Evolutionary conservation across 2,888 invertebrate genomes (phyloP), one percentile per base, ranked within the genome.

Genomic region (Litoditis marina): DNA sequence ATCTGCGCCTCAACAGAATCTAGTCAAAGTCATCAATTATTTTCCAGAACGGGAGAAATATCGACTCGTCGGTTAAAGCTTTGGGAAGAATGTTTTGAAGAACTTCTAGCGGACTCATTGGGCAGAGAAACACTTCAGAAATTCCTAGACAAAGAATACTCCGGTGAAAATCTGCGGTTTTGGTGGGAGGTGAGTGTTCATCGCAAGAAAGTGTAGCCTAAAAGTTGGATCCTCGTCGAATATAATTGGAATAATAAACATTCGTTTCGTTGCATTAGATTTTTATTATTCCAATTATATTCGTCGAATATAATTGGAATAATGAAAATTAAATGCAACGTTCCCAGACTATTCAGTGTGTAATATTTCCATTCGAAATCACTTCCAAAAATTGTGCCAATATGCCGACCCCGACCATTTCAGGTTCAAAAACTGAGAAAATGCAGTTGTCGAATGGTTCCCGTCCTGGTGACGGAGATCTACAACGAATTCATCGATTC

Each of bases 141-240:
- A 83, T 98, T 98, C 85, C 88, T 98, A 52, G 92, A 92, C 83
- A 98, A 96, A 85, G 96, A 98, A 86, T 98, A 96, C 85, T 94
- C 94, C 80, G 93, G 92, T 51, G 98, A 98, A 87, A 98, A 98
- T 86, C 88, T 98, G 78, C 92, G 92, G 92, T 94, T 81, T 60
- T 81, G 81, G 81, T 78, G 78, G 81, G 81, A 81, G 66, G 78
- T 77, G 30, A 42, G 65, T 30, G 28, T 13, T 16, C 32, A 19
- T 11, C 16, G 19, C 7, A 30, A 8, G 13, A 13, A 19, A 6
- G 11, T 25, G n/a, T n/a, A n/a, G n/a, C n/a, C n/a, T n/a, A n/a
- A n/a, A n/a, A n/a, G n/a, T n/a, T n/a, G n/a, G n/a, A n/a, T n/a
- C n/a, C n/a, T n/a, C n/a, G n/a, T n/a, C n/a, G n/a, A n/a, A n/a